Conservation (phyloP, 2,888 invertebrate species). For the Hipparchia semele region DNA sequence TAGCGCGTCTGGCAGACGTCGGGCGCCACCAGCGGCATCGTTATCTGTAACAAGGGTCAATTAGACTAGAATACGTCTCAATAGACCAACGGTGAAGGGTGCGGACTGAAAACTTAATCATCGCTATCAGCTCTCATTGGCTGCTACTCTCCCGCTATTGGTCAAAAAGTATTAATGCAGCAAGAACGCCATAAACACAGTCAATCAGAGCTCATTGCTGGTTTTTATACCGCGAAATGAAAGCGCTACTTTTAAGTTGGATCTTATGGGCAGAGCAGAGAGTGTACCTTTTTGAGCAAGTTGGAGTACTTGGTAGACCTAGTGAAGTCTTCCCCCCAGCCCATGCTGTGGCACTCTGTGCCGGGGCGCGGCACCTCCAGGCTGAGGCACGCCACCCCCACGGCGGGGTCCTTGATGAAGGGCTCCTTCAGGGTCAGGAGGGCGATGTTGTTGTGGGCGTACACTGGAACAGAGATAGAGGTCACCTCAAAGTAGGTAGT, state of each 20-base stretch:
- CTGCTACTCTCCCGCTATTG: too few relatives aligned
- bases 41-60: slow-evolving; percentile 58
- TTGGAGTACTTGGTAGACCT: slow-evolving; percentile 17
- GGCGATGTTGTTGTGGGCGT: slow-evolving; percentile 89
- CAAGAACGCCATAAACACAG: too few relatives aligned
- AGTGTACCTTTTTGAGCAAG: slow-evolving; percentile 16
- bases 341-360: slow-evolving; percentile 85
- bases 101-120: too few relatives aligned
- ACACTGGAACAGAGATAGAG: slow-evolving; percentile 61
- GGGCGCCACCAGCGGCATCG: slow-evolving; percentile 84
- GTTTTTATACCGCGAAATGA: too few relatives aligned
- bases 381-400: slow-evolving; percentile 87
- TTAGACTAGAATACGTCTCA: too few relatives aligned
- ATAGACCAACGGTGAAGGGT: too few relatives aligned
- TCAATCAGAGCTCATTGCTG: too few relatives aligned
- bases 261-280: too few relatives aligned
- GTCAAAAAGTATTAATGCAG: too few relatives aligned
- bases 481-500: too few relatives aligned
- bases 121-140: too few relatives aligned
- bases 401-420: slow-evolving; percentile 84
- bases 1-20: slow-evolving; percentile 61
- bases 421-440: slow-evolving; percentile 85
- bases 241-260: too few relatives aligned
- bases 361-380: slow-evolving; percentile 47
- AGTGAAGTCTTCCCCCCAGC: slow-evolving; percentile 82